Base-by-base conservation (phyloP, 2,797 vertebrate species). In the Anniella stebbinsi region DNA sequence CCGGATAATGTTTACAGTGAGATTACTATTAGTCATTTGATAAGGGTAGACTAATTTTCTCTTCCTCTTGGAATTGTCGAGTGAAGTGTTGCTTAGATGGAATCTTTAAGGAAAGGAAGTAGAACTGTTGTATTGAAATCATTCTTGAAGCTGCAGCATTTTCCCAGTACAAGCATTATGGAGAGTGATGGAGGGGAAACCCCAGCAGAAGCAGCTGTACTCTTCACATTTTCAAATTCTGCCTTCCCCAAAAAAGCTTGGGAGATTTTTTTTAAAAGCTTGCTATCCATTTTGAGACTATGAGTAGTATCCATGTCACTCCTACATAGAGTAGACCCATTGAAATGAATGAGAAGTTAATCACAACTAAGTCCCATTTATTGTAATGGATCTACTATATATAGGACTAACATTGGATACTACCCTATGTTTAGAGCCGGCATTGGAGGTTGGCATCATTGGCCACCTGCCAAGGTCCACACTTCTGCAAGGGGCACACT, bases 21-120 rank as follows among this genome's bases (percentile, higher is more conserved):
- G 3, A 12, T 89, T 25, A 18, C 33, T 84, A 4, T 89, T 80
- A 93, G 63, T 92, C 36, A 92, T 85, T 83, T 72, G 41, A 51
- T 88, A 80, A 91, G 80, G 36, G 83, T 83, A 85, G 15, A 4
- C 48, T 82, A 33, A 11, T 54, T 38, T 88, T 89, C 67, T 25
- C 73, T 51, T 70, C n/a, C 36, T 13, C 69, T 15, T 73, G 73
- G 60, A 87, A 33, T 54, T 51, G 17, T 25, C 4, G 66, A 88
- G 67, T 63, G n/a, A 38, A 38, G 11, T 73, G 60, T 60, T 45
- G n/a, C 45, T 21, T 67, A 73, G 84, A 84, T 89, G 63, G 21
- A 77, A 77, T 77, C 70, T 10, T 28, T 73, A 54, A 86, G 77
- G 5, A 51, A 73, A 84, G 80, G 33, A 84, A 81, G n/a, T 66